Evolutionary conservation across 2,888 invertebrate genomes (phyloP), one percentile per base, ranked within the genome.

Genomic region (Resseliella maxima): DNA sequence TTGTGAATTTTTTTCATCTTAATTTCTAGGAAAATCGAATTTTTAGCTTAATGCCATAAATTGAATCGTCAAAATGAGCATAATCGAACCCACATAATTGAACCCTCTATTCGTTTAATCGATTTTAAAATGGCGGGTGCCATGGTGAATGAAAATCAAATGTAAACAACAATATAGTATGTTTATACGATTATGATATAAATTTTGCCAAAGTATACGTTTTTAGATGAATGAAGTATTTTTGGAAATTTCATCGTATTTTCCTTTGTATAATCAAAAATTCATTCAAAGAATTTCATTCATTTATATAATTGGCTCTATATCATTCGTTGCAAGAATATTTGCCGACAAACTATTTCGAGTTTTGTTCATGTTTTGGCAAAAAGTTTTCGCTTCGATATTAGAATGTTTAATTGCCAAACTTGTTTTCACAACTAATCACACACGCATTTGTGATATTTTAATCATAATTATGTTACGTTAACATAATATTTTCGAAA

Each of bases 381-480:
- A 24, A n/a, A 59, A 59, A 59, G 6, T 24, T 59, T 59, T 2
- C 24, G n/a, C n/a, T n/a, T 10, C 31, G 15, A 72, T 31, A 35
- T 72, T 72, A 31, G 31, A 72, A 72, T 72, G 27, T 72, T 35
- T 72, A 72, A 72, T 72, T 31, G 15, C 31, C 6, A 31, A 72
- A 72, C 31, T 72, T 72, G 72, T 72, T 72, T 31, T 8, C 72
- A 18, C 31, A 27, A 72, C 35, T 31, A 72, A 72, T 72, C 12
- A 72, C 31, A 72, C 31, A 72, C 31, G 59, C 46, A 24, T 72
- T 8, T 72, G 31, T 72, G 31, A 72, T 72, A 27, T 31, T 31
- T 72, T 72, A 59, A 59, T 59, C 59, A 59, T 24, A 59, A 41
- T 41, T 41, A 8, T 41, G n/a, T n/a, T n/a, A n/a, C n/a, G n/a